A percentile compares a stretch with the other conserved stretches of the same genome.
Conservation (phyloP, 2,888 invertebrate genomes). For the Volucella inanis region DNA sequence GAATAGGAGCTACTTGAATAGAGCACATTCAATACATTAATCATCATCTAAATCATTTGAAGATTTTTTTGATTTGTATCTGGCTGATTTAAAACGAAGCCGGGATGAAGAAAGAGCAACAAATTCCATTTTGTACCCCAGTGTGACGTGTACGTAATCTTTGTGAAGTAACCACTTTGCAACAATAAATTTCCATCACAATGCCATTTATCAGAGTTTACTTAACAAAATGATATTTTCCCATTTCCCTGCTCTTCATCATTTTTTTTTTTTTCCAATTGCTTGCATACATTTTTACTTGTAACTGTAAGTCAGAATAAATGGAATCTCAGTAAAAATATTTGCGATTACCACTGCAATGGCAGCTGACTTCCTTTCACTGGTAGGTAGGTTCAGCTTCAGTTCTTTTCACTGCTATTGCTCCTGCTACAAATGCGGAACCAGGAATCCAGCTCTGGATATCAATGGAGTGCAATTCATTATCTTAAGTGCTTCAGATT, state of each 20-base stretch:
- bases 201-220: slow-evolving; percentile 69
- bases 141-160: slow-evolving; percentile 69
- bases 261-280: slow-evolving; percentile 4
- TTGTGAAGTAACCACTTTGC: slow-evolving; percentile 69
- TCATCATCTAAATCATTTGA: no score
- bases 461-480: slow-evolving; percentile 65
- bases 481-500: slow-evolving; percentile 69
- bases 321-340: slow-evolving; percentile 67
- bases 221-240: slow-evolving; percentile 62
- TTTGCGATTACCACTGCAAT: slow-evolving; percentile 63
- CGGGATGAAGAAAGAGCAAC: no score
- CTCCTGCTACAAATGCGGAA: no score
- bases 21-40: no score
- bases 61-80: no score
- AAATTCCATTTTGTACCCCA: slow-evolving; percentile 50
- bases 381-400: background rate
- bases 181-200: slow-evolving; percentile 72
- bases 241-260: background rate
- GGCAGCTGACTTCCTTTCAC: slow-evolving; percentile 25
- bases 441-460: background rate
- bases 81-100: no score
- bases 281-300: slow-evolving; percentile 1
- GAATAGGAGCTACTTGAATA: no score
- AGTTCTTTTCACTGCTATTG: background rate
- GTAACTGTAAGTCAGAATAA: slow-evolving; percentile 42